A percentile compares a stretch with the other conserved stretches of the same genome.
Conservation (phyloP, 2,888 invertebrate species). For the Druceiella hillmani region DNA sequence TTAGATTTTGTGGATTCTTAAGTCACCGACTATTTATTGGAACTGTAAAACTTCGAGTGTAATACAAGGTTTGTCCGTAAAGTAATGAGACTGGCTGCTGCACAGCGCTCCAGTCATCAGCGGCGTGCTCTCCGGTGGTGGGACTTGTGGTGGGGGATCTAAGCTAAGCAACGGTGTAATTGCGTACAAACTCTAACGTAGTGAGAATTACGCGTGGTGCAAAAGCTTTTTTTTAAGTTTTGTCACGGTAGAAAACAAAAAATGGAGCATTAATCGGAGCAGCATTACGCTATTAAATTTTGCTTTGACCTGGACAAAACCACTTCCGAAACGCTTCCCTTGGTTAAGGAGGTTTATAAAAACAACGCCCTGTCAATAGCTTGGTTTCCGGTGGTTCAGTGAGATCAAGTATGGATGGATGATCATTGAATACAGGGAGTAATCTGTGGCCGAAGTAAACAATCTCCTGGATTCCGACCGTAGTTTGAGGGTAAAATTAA, state of each 20-base stretch:
- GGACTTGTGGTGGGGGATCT: slow-evolving; percentile 1
- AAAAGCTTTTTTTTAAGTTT: neutral
- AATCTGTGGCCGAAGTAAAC: too few relatives aligned
- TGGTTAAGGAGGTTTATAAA: neutral
- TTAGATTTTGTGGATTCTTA: too few relatives aligned
- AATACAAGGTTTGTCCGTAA: neutral
- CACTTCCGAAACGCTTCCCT: neutral
- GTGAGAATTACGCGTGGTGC: neutral
- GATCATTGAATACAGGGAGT: too few relatives aligned
- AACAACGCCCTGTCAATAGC: neutral
- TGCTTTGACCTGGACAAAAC: neutral
- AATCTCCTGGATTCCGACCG: too few relatives aligned
- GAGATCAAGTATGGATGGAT: too few relatives aligned
- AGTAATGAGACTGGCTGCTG: neutral
- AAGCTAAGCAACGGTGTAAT: neutral
- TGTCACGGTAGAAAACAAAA: neutral
- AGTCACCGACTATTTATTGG: too few relatives aligned
- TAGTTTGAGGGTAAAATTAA: too few relatives aligned
- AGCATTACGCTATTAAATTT: too few relatives aligned
- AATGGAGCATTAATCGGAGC: too few relatives aligned
- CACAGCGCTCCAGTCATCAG: neutral
- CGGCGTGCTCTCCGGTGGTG: neutral
- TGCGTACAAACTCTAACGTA: neutral
- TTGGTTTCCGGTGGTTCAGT: too few relatives aligned
- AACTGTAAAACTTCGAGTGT: neutral